A percentile compares a stretch with the other conserved stretches of the same genome.
Conservation (phyloP, 2,888 invertebrate species). For the Habroteleia sp. region DNA sequence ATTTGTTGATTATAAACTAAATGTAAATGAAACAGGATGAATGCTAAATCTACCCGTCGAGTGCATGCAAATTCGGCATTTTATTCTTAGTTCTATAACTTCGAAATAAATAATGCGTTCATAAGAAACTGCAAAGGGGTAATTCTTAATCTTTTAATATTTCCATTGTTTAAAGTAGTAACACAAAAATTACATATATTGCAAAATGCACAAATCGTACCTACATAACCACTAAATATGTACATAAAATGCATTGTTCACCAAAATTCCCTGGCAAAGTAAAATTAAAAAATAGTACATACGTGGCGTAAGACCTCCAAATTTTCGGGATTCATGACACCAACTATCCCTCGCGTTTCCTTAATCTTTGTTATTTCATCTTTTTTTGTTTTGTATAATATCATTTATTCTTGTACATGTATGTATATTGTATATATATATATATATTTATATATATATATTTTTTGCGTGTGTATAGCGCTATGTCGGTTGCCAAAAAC, state of each 20-base stretch:
- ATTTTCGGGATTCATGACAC: constrained; percentile 31
- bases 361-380: constrained; percentile 1
- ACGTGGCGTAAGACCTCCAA: constrained; percentile 32
- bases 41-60: not conserved
- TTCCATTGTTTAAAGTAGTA: constrained; percentile 38
- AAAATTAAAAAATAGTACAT: constrained; percentile 41
- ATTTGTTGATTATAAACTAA: too few relatives aligned
- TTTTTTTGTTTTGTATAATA: constrained; percentile 42
- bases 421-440: constrained; percentile 57
- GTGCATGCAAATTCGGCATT: constrained; percentile 4
- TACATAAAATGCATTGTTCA: constrained; percentile 55
- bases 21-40: not conserved
- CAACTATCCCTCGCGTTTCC: constrained; percentile 34
- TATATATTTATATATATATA: too few relatives aligned
- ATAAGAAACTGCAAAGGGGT: constrained; percentile 35
- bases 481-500: constrained; percentile 66
- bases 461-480: constrained; percentile 62
- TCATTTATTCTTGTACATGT: constrained; percentile 58
- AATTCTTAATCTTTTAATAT: constrained; percentile 43
- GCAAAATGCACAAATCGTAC: constrained; percentile 57
- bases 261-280: constrained; percentile 50
- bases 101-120: constrained; percentile 19
- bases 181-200: constrained; percentile 60
- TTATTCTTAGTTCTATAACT: constrained; percentile 6
- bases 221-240: constrained; percentile 50